phyloP scores from a whole-genome alignment of 2,888 invertebrate species.

The Chalcosyrphus nemorum region DNA sequence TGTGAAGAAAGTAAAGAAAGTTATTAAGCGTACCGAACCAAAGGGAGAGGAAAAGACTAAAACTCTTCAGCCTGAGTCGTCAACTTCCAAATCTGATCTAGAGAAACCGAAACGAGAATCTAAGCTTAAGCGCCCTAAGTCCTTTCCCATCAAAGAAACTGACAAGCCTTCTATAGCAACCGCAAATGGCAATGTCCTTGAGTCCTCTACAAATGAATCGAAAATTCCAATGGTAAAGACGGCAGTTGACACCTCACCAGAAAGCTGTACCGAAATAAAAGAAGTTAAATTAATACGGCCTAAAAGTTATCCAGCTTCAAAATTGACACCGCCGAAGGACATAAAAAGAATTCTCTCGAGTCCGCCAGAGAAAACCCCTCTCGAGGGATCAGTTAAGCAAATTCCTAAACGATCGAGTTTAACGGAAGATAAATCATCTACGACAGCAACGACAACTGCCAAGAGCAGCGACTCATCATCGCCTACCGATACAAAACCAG shows the following conservation, averaged over 20 bases:
- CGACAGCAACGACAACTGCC: constrained; percentile 77
- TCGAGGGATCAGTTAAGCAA: constrained; percentile 12
- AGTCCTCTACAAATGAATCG: constrained; percentile 21
- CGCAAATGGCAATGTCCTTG: constrained; percentile 17
- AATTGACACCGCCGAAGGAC: constrained; percentile 80
- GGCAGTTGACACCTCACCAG: constrained; percentile 32
- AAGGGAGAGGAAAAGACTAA: constrained; percentile 67
- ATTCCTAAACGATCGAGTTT: constrained; percentile 39
- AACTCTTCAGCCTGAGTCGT: constrained; percentile 42
- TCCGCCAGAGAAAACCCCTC: constrained; percentile 26
- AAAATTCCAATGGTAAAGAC: constrained; percentile 48
- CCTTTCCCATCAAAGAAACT: constrained; percentile 83
- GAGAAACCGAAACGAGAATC: constrained; percentile 81
- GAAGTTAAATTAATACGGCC: constrained; percentile 83
- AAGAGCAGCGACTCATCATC: constrained; percentile 74
- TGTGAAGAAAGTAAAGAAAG: constrained; percentile 78
- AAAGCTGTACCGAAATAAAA: constrained; percentile 57
- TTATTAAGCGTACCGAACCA: constrained; percentile 77
- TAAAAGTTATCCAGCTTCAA: constrained; percentile 84
- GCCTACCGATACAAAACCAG: constrained; percentile 75
- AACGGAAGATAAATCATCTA: constrained; percentile 76
- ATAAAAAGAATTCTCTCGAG: constrained; percentile 74
- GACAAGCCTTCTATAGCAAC: constrained; percentile 42
- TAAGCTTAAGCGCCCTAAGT: constrained; percentile 84
- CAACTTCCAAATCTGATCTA: constrained; percentile 56